Evolutionary conservation across 1,140 invertebrate genomes (phyloP).

Genomic region (Bilobella aurantiaca): DNA sequence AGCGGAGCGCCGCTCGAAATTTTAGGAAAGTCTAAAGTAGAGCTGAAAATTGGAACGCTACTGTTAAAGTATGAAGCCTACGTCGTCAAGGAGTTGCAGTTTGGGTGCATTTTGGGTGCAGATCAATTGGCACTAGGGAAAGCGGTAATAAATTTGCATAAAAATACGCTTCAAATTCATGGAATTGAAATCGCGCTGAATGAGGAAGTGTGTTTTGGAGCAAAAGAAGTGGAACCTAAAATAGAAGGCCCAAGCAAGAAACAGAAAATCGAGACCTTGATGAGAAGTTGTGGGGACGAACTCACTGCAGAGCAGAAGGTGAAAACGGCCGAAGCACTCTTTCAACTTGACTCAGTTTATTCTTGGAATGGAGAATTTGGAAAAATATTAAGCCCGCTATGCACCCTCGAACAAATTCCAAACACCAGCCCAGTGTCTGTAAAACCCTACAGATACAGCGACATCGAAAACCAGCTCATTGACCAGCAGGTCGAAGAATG

Average conservation of each 20-base stretch:
- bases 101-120: not conserved
- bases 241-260: no score
- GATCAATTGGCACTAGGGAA: not conserved
- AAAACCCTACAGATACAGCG: constrained; percentile 1
- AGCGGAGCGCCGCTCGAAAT: no score
- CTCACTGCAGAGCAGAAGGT: no score
- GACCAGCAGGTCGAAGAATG: not conserved
- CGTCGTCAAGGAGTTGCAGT: not conserved
- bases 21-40: no score
- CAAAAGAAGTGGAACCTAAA: no score
- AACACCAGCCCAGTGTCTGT: constrained; percentile 3
- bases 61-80: no score
- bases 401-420: constrained; percentile 4
- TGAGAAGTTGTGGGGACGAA: no score
- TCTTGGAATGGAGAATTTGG: constrained; percentile 11
- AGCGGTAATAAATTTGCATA: not conserved
- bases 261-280: no score
- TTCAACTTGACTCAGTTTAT: no score
- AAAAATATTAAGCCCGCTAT: not conserved
- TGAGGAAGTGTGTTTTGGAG: no score
- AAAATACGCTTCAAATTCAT: not conserved
- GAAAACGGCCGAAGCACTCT: no score
- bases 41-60: no score
- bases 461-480: not conserved
- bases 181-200: not conserved